Base-by-base conservation (phyloP, 2,888 invertebrate species). In the Eretmocerus hayati region DNA sequence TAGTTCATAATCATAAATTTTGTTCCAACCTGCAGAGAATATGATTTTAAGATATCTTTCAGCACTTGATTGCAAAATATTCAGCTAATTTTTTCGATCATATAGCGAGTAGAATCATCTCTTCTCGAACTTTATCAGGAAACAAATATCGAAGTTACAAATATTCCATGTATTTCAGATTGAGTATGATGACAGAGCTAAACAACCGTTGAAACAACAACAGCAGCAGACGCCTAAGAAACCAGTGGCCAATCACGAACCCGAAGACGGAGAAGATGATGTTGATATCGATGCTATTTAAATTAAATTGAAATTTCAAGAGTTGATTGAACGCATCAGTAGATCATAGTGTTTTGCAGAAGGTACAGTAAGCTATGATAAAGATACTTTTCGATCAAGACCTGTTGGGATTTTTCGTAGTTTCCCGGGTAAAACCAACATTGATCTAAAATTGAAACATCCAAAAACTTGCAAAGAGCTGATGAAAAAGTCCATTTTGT, bases 231-330 rank as follows among this genome's bases (percentile, higher is more conserved):
- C 65, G 58, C 73, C 69, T 38, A 77, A 77, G 59, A 74, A 75
- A 56, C 62, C 65, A 57, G 74, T 69, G 48, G 75, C 74, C 40
- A 58, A 61, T 37, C 80, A 81, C 42, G 87, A 85, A 58, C 88
- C 87, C 58, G 87, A 81, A 58, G 87, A 81, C 56, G 88, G 80
- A 20, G 66, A 60, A 54, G 85, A 84, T 62, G 91, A 91, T 67
- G 84, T 92, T 66, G 90, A 92, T 74, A 92, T 92, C 72, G 92
- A 92, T 79, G 91, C 90, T 73, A 92, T 92, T 70, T 92, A 88
- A 77, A 49, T 54, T 47, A 54, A 54, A 54, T 52, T 40, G 36
- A 50, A 54, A 49, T 49, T 50, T 52, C 52, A 49, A 54, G 52
- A 54, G 54, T 32, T 35, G 31, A 49, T 49, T 26, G 11, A 21